A percentile compares a stretch with the other conserved stretches of the same genome.
Conservation (phyloP, 2,888 invertebrate genomes). For the Carpatolechia fugitivella region DNA sequence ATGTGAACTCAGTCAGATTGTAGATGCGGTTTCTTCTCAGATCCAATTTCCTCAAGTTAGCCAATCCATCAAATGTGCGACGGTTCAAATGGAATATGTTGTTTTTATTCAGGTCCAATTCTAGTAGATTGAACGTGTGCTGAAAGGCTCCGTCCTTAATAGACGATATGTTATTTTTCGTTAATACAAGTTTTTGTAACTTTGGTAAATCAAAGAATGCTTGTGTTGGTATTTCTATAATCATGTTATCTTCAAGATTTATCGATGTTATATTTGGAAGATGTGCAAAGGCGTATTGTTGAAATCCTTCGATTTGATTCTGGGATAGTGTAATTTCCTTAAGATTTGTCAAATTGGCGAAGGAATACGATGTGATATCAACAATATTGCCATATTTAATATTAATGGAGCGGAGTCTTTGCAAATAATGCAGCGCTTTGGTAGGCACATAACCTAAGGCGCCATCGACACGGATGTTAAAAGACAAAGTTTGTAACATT, state of each 20-base stretch:
- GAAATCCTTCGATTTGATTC: slow-evolving; percentile 84
- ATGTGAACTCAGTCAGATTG: slow-evolving; percentile 88
- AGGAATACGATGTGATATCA: slow-evolving; percentile 84
- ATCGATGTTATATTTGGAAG: slow-evolving; percentile 84
- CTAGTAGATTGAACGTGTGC: slow-evolving; percentile 85
- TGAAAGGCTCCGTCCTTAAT: slow-evolving; percentile 92
- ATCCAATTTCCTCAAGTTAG: slow-evolving; percentile 85
- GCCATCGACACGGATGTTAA: slow-evolving; percentile 85
- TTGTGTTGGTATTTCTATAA: slow-evolving; percentile 85
- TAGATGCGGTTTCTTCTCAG: slow-evolving; percentile 86
- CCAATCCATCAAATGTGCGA: slow-evolving; percentile 88
- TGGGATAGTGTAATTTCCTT: slow-evolving; percentile 83
- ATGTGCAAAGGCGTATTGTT: slow-evolving; percentile 85
- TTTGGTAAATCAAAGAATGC: slow-evolving; percentile 87
- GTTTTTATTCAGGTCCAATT: slow-evolving; percentile 89
- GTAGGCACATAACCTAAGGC: slow-evolving; percentile 85
- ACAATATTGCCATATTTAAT: slow-evolving; percentile 86
- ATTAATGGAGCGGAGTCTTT: slow-evolving; percentile 82
- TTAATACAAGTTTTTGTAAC: slow-evolving; percentile 86
- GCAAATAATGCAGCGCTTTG: slow-evolving; percentile 82
- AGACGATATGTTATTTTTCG: slow-evolving; percentile 90
- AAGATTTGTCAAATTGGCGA: slow-evolving; percentile 85
- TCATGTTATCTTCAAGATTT: slow-evolving; percentile 87
- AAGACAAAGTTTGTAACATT: slow-evolving; percentile 83
- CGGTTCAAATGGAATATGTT: slow-evolving; percentile 86